Evolutionary conservation across 2,888 invertebrate species (phyloP), one percentile per base, ranked within the genome.

Genomic region (Aricia artaxerxes): DNA sequence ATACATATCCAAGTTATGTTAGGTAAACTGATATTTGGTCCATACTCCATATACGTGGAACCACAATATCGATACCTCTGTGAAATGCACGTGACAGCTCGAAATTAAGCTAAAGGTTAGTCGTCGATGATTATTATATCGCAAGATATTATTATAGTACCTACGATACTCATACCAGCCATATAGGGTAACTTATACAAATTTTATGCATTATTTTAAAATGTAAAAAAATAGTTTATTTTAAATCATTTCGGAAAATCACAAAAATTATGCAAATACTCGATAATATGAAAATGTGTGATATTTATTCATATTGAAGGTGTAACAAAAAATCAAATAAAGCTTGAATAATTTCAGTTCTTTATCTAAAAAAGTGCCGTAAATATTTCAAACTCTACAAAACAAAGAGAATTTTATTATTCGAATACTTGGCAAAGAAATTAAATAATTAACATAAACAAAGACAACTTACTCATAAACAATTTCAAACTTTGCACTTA

Each of bases 401-500:
- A 69, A 69, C 69, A 38, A 38, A 35, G 16, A 69, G 1, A 69
- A 69, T 13, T 16, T 69, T 69, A 38, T 69, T 69, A 69, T 69
- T 69, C 53, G 57, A 76, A 75, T 49, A 75, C 49, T 76, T 57
- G 76, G 76, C 76, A 57, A 64, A 80, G 79, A 53, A 81, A 78
- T 81, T 77, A 80, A 80, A 81, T 69, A 79, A 80, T 80, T 78
- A 81, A 81, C 80, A 80, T 81, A 81, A 83, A 82, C 77, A 77
- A 77, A 82, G 80, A 80, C 81, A 79, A 79, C 80, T 78, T 53
- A 80, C 79, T 80, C 78, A 78, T 80, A 81, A 83, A 82, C 82
- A 83, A 81, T 82, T 81, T 80, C 79, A 75, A 83, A 84, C 84
- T 84, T 83, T 80, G 79, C 82, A 82, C 82, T 84, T 81, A 83